These are phyloP conservation scores for Oryzias sinensis DNA, from an alignment of 2,797 vertebrate genomes.

Conservation along the genomic window DNA sequence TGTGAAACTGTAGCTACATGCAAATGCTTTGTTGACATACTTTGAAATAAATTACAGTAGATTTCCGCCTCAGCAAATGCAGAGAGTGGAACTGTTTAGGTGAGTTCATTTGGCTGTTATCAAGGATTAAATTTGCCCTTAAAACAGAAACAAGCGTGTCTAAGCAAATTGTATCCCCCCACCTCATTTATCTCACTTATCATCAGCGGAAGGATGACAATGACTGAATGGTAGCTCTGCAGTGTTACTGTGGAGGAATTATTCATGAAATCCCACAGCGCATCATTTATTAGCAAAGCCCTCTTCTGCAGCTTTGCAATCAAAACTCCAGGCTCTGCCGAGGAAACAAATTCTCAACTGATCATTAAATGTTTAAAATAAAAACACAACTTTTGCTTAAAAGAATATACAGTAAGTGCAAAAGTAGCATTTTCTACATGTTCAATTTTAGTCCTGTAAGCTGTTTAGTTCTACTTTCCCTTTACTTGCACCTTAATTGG, in stretches of 20 bases:
- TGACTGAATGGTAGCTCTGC: slow-evolving; percentile 23
- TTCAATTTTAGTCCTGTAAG: slow-evolving; percentile 2
- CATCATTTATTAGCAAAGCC: slow-evolving; percentile 40
- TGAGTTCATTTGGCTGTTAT: slow-evolving; percentile 22
- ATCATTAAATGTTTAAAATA: slow-evolving; percentile 38
- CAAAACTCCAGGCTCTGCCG: slow-evolving; percentile 35
- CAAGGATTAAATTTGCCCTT: slow-evolving; percentile 26
- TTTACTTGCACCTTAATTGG: neutral
- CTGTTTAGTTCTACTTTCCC: slow-evolving; percentile 11
- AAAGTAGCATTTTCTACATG: slow-evolving; percentile 16
- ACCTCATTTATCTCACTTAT: slow-evolving; percentile 59
- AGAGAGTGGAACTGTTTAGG: slow-evolving; percentile 18
- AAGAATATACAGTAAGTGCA: slow-evolving; percentile 6
- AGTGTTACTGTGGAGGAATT: slow-evolving; percentile 22
- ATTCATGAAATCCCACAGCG: slow-evolving; percentile 35
- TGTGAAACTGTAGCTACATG: slow-evolving; percentile 11
- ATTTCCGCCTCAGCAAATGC: slow-evolving; percentile 28
- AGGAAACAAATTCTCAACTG: slow-evolving; percentile 34
- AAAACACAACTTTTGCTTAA: slow-evolving; percentile 14
- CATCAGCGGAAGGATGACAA: slow-evolving; percentile 4
- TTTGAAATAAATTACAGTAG: slow-evolving; percentile 31
- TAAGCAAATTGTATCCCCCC: slow-evolving; percentile 30
- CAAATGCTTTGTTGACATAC: slow-evolving; percentile 14
- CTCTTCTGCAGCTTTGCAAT: slow-evolving; percentile 39
- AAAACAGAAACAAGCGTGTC: slow-evolving; percentile 30